Evolutionary conservation across 2,888 invertebrate species (phyloP), one percentile per base, ranked within the genome.

Genomic region (Ectobius pallidus): DNA sequence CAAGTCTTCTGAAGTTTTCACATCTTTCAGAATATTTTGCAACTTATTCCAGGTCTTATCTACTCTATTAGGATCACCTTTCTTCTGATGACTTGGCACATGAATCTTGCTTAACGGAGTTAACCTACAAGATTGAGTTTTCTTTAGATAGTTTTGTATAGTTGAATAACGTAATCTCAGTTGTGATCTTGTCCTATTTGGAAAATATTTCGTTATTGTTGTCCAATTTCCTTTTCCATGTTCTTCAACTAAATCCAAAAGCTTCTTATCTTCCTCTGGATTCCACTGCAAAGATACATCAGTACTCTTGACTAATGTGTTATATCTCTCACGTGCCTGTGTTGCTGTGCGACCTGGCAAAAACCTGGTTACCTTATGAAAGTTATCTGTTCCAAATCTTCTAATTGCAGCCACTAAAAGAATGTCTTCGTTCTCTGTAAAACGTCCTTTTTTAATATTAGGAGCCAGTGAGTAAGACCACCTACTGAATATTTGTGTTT

Each of bases 361-460:
- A 70, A 87, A 85, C 9, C 84, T 80, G 25, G 90, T 87, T 77
- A 88, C 87, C 77, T 84, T 86, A n/a, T 79, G 78, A 78, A 87
- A 92, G 78, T 90, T 86, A 0, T 80, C 79, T 0, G 91, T 91
- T 81, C 88, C 90, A 76, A 87, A 86, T 55, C 86, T 82, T 0
- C 88, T 83, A 73, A 89, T 88, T 9, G 89, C 85, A n/a, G 89
- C 79, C 25, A 93, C 82, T 25, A 93, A 82, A 1, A 89, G 84
- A 11, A 87, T 81, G 80, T 92, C 92, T 81, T 93, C 93, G 72
- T 88, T 88, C 1, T 84, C 81, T 0, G 89, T 85, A 79, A 93
- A 93, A 75, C 87, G 83, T 0, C 90, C 90, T 78, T 87, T 89
- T 69, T 85, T 86, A 30, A 85, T 79, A 18, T 81, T 78, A 1